Conservation (phyloP, 2,797 vertebrate species). For the Phrynocephalus vlangalii region DNA sequence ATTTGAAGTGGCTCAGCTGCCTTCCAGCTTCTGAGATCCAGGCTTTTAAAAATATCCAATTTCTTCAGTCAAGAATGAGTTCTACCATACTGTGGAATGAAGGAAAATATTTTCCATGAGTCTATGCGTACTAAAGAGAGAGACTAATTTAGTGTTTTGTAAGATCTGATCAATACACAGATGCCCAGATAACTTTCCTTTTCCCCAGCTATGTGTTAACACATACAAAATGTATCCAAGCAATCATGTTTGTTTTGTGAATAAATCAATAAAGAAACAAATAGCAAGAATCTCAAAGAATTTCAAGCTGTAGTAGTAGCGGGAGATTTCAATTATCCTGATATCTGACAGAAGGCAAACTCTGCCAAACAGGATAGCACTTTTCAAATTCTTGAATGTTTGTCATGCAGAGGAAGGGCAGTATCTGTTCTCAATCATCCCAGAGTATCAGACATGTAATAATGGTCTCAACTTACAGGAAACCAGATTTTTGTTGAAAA, state of each 20-base stretch:
- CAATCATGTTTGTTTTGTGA: slow-evolving; percentile 23
- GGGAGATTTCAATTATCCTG: too few species aligned
- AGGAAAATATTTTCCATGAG: neutral
- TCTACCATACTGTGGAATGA: neutral
- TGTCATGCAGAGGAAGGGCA: too few species aligned
- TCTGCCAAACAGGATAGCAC: too few species aligned
- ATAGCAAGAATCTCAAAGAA: too few species aligned
- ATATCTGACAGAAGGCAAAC: too few species aligned
- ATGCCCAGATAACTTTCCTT: neutral
- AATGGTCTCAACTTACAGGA: too few species aligned
- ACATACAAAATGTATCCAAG: neutral
- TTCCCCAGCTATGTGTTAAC: neutral
- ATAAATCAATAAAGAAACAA: neutral
- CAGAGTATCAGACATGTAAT: too few species aligned
- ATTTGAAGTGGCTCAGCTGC: neutral
- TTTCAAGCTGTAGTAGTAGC: too few species aligned
- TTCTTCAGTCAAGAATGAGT: neutral
- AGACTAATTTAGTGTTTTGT: neutral
- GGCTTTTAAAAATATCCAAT: neutral
- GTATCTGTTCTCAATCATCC: too few species aligned
- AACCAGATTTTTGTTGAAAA: too few species aligned
- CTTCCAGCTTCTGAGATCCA: neutral
- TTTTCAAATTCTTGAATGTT: too few species aligned
- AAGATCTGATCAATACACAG: neutral
- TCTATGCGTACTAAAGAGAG: neutral